These are phyloP conservation scores for Nephotettix cincticeps DNA, from an alignment of 1,140 invertebrate genomes.

Conservation along the genomic window DNA sequence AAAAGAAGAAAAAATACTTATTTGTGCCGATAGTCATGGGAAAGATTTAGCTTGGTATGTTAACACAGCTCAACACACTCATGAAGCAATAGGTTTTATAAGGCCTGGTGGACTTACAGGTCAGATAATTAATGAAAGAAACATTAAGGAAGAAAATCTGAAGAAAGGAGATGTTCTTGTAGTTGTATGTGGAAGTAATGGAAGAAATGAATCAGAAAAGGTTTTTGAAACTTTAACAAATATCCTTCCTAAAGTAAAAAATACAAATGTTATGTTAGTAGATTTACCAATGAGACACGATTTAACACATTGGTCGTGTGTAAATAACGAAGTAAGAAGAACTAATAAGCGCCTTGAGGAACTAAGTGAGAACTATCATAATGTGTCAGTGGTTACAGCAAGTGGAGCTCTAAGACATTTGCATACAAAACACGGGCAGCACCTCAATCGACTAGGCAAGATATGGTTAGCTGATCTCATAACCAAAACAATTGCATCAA, in stretches of 20 bases:
- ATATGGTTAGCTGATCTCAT: neutral
- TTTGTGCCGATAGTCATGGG: neutral
- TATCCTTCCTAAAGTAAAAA: neutral
- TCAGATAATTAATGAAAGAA: neutral
- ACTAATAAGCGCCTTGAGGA: neutral
- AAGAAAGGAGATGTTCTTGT: neutral
- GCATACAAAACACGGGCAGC: neutral
- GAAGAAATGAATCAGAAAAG: neutral
- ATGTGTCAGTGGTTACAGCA: neutral
- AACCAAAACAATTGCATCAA: neutral
- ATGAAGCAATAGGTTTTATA: neutral
- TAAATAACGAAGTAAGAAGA: neutral
- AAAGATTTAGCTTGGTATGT: neutral
- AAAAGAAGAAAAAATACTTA: neutral
- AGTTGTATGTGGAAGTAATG: neutral
- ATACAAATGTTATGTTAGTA: constrained; percentile 1
- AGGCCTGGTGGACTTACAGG: neutral
- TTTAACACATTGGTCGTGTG: neutral
- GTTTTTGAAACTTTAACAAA: neutral
- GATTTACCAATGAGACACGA: neutral
- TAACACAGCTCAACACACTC: neutral
- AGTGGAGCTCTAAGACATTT: neutral
- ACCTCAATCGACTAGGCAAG: neutral
- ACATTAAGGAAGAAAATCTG: constrained; percentile 1
- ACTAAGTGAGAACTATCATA: neutral